Conservation (phyloP, 2,797 vertebrate genomes). For the Periophthalmus magnuspinnatus region DNA sequence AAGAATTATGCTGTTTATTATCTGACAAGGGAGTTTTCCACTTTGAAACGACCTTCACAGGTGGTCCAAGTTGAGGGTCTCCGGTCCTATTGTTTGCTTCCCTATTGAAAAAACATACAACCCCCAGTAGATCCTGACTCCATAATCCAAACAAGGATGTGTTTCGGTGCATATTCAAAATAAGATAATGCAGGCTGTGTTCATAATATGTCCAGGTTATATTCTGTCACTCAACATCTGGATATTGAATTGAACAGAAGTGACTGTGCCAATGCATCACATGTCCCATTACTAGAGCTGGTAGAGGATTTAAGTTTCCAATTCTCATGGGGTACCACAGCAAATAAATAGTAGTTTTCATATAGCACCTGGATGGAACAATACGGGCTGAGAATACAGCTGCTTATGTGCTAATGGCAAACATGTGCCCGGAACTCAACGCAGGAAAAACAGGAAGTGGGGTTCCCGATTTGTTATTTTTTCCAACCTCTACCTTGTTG, state of each 20-base stretch:
- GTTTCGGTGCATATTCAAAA: slow-evolving; percentile 21
- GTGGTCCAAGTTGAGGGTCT: slow-evolving; percentile 61
- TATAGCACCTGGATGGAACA: slow-evolving; percentile 47
- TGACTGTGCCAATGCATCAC: not conserved
- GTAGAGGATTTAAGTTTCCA: not conserved
- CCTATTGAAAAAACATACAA: slow-evolving; percentile 60
- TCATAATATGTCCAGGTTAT: not conserved
- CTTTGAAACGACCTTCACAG: slow-evolving; percentile 67
- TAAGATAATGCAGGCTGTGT: slow-evolving; percentile 1
- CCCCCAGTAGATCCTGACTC: slow-evolving; percentile 44
- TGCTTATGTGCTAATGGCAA: slow-evolving; percentile 36
- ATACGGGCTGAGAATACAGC: slow-evolving; percentile 31
- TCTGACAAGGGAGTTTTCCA: slow-evolving; percentile 60
- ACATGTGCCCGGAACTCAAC: slow-evolving; percentile 56
- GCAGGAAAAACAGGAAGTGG: slow-evolving; percentile 60
- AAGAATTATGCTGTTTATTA: slow-evolving; percentile 63
- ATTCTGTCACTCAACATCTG: not conserved
- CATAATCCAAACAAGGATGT: slow-evolving; percentile 47
- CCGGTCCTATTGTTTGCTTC: slow-evolving; percentile 59
- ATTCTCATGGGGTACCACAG: not conserved
- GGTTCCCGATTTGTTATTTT: slow-evolving; percentile 33
- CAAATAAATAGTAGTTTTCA: slow-evolving; percentile 9
- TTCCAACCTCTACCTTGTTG: not conserved
- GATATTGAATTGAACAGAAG: not conserved
- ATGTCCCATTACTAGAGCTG: not conserved